Conservation (phyloP, 1,140 invertebrate genomes). For the Diorhabda elongata region DNA sequence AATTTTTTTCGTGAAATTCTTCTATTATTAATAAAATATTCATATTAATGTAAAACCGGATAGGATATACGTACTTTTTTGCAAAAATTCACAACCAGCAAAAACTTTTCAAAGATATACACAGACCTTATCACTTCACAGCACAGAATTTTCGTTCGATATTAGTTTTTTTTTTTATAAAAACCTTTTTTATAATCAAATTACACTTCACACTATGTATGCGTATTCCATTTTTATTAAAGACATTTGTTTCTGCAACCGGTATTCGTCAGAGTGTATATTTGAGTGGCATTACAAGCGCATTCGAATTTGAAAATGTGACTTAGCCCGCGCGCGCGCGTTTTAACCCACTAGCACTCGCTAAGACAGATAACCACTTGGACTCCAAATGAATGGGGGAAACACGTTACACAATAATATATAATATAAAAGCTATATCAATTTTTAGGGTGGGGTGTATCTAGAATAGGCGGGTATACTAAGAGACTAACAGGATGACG, state of each 20-base stretch:
- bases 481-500: too few species aligned
- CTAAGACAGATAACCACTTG: too few species aligned
- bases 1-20: too few species aligned
- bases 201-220: background rate
- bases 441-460: too few species aligned
- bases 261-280: background rate
- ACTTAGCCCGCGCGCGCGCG: background rate
- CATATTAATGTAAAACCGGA: too few species aligned
- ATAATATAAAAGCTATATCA: too few species aligned
- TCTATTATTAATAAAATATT: too few species aligned
- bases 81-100: background rate
- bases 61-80: too few species aligned
- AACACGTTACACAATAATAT: too few species aligned
- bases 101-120: background rate
- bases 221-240: background rate
- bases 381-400: too few species aligned
- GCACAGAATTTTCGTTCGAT: background rate
- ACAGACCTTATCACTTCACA: conserved; percentile 2
- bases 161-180: background rate
- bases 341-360: too few species aligned
- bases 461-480: too few species aligned
- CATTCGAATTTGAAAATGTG: background rate
- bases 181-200: background rate
- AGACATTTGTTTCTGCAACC: background rate
- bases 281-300: background rate